Evolutionary conservation across 2,888 invertebrate genomes (phyloP), one percentile per base, ranked within the genome.

Genomic region (Brachynemurus nebulosus): DNA sequence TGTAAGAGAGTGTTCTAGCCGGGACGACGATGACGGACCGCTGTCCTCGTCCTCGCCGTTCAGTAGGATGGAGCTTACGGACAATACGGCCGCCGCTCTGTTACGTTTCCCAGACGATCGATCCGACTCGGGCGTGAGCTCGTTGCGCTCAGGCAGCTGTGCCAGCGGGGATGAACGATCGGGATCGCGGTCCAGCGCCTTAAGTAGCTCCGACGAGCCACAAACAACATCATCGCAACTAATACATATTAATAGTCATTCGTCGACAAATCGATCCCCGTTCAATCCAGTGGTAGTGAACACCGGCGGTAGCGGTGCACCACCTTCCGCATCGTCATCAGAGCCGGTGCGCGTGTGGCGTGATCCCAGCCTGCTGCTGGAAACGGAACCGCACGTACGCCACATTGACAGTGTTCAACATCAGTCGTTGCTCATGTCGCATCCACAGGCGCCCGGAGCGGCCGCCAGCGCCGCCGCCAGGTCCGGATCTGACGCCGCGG

Each of bases 111-210:
- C 59, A 52, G 59, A 67, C 59, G 57, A 55, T 45, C 54, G 57
- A 59, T 73, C 72, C 65, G 78, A 78, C 66, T 76, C 77, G 59
- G 78, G 82, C 67, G 78, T 83, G 71, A 81, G 82, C 66, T 81
- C 81, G 45, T 68, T 81, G 59, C 73, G 81, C 56, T 79, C 79
- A 58, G 75, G 76, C 57, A 74, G 78, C 55, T 69, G 70, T 47
- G 54, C 58, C 43, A 72, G 72, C 57, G 74, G 75, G 59, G 82
- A 82, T 72, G 82, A 82, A 66, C 76, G 82, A 56, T 79, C 79
- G 65, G 82, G 81, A 60, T 80, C 80, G 63, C 74, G 81, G 50
- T 73, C 72, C 64, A 80, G 80, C 66, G 81, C 81, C 63, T 71
- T 82, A 63, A 81, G 80, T 62, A 74, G 74, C 67, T 76, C 78